phyloP scores from a whole-genome alignment of 64 coral and sea anemone species.

The Montipora cactus region DNA sequence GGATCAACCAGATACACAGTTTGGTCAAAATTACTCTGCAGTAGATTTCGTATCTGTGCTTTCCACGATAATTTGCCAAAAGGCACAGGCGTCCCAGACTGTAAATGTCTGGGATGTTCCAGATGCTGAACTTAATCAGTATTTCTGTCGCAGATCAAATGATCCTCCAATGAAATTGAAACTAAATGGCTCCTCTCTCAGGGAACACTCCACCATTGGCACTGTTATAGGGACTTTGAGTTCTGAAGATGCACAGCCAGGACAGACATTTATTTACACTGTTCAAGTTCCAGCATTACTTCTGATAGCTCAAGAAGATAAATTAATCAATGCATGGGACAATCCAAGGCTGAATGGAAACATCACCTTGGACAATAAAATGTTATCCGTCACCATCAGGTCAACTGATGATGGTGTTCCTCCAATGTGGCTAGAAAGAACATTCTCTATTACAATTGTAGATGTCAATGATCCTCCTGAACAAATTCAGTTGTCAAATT shows the following conservation, averaged over 20 bases:
- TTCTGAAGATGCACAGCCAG: slow-evolving; percentile 60
- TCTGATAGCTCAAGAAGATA: slow-evolving; percentile 53
- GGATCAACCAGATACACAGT: slow-evolving; percentile 51
- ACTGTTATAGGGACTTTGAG: slow-evolving; percentile 73
- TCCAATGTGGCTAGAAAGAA: slow-evolving; percentile 82
- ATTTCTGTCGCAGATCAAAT: slow-evolving; percentile 84
- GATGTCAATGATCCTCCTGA: slow-evolving; percentile 91
- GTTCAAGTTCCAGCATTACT: slow-evolving; percentile 49
- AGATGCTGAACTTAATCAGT: not conserved
- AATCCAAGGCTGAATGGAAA: slow-evolving; percentile 84
- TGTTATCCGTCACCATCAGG: slow-evolving; percentile 63
- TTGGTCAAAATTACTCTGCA: slow-evolving; percentile 68
- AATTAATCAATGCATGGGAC: slow-evolving; percentile 72
- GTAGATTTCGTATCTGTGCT: slow-evolving; percentile 74
- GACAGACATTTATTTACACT: slow-evolving; percentile 82
- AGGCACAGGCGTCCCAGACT: not conserved
- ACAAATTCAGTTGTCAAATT: slow-evolving; percentile 51
- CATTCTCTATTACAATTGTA: slow-evolving; percentile 33
- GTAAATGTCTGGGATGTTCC: slow-evolving; percentile 10
- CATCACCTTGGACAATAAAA: slow-evolving; percentile 56
- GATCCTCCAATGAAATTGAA: slow-evolving; percentile 68
- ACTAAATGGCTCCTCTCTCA: slow-evolving; percentile 45
- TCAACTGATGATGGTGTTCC: slow-evolving; percentile 71
- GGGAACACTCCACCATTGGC: slow-evolving; percentile 70
- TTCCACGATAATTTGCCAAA: slow-evolving; percentile 48